Conservation (phyloP, 2,113 vertebrate genomes). For the Xerus inauris region DNA sequence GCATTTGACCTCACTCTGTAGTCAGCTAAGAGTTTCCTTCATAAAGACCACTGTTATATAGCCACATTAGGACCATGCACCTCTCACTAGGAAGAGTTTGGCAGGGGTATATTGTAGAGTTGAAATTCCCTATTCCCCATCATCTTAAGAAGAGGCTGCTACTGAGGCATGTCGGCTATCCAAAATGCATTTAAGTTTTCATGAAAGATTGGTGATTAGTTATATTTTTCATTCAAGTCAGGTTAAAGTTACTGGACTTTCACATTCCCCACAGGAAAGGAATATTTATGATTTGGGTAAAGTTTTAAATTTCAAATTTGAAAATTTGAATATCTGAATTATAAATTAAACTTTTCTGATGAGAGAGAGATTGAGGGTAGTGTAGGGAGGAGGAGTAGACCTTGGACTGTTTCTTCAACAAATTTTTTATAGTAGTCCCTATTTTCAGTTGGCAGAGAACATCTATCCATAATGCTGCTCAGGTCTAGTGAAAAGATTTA, state of each 20-base stretch:
- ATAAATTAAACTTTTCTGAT: background rate
- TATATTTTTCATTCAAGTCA: background rate
- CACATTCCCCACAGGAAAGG: background rate
- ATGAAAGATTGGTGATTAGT: background rate
- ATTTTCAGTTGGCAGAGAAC: constrained; percentile 58
- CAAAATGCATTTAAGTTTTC: background rate
- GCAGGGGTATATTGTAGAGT: background rate
- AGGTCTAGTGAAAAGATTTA: constrained; percentile 65
- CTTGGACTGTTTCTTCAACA: background rate
- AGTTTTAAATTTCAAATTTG: constrained; percentile 32
- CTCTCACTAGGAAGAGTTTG: background rate
- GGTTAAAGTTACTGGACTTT: constrained; percentile 37
- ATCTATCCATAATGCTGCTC: constrained; percentile 29
- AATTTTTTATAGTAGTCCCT: background rate
- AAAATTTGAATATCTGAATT: constrained; percentile 13
- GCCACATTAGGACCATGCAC: too few relatives aligned
- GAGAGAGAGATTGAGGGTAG: background rate
- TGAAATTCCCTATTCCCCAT: background rate
- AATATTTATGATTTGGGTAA: constrained; percentile 2
- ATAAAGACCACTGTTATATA: background rate
- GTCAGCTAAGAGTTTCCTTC: background rate
- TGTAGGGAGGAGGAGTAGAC: background rate
- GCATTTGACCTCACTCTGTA: background rate
- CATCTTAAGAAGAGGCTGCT: background rate
- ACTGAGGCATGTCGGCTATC: background rate